Percentiles rank a stretch among this genome's conserved stretches.
These are phyloP conservation scores for Ligdia adustata DNA, from an alignment of 2,888 invertebrate genomes.

Conservation along the genomic window DNA sequence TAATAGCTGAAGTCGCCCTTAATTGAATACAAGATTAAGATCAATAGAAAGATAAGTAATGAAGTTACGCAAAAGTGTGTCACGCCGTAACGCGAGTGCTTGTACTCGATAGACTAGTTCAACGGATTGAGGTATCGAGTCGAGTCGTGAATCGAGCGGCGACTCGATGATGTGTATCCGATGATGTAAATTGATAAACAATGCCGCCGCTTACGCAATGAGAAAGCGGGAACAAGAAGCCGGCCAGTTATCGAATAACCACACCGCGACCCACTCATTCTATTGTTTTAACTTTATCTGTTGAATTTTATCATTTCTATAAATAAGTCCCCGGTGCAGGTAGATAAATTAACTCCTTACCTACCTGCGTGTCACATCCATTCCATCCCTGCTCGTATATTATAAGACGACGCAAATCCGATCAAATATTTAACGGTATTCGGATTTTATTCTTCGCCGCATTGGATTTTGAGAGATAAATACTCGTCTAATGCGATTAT, in stretches of 20 bases:
- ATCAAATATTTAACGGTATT: constrained; percentile 78
- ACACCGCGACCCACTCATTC: constrained; percentile 43
- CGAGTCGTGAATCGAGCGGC: constrained; percentile 37
- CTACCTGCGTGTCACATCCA: constrained; percentile 41
- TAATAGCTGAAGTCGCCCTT: constrained; percentile 7
- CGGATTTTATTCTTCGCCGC: constrained; percentile 54
- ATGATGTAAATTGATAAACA: constrained; percentile 67
- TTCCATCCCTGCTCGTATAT: constrained; percentile 57
- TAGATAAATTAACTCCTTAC: constrained; percentile 39
- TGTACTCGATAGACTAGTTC: constrained; percentile 29
- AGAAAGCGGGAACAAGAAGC: constrained; percentile 64
- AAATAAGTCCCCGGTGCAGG: constrained; percentile 31
- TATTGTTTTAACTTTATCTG: constrained; percentile 29
- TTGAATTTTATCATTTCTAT: constrained; percentile 26
- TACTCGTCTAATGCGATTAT: constrained; percentile 65
- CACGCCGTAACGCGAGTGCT: constrained; percentile 26
- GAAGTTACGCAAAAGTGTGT: constrained; percentile 32
- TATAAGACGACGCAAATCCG: constrained; percentile 76
- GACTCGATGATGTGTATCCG: constrained; percentile 42
- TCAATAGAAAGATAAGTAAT: constrained; percentile 20
- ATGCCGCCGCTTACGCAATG: constrained; percentile 59
- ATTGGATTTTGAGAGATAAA: constrained; percentile 60
- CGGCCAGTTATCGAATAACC: constrained; percentile 54
- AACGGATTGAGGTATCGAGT: constrained; percentile 31
- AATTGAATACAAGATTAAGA: constrained; percentile 29